phyloP scores from a whole-genome alignment of 1,140 invertebrate species.

The Drosophila athabasca region DNA sequence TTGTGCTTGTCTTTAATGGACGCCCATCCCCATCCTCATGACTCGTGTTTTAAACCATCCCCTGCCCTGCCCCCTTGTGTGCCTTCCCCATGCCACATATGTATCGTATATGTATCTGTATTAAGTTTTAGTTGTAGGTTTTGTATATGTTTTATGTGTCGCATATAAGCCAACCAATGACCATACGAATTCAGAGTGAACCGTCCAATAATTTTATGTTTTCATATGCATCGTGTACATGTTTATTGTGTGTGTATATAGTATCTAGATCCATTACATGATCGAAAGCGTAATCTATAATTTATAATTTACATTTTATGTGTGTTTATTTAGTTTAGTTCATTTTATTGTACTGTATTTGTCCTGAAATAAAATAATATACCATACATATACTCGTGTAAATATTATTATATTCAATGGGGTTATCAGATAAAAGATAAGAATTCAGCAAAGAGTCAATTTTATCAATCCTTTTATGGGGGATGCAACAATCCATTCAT shows the following conservation, averaged over 20 bases:
- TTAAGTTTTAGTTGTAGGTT: constrained; percentile 23
- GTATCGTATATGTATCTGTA: neutral
- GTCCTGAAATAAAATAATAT: constrained; percentile 32
- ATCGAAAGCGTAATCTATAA: constrained; percentile 57
- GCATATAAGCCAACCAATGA: constrained; percentile 63
- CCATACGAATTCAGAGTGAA: constrained; percentile 78
- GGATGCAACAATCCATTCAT: too few species aligned
- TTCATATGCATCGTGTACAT: constrained; percentile 61
- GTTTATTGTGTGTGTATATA: constrained; percentile 50
- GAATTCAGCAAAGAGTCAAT: too few species aligned
- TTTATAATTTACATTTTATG: constrained; percentile 23
- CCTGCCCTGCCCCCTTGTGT: constrained; percentile 30
- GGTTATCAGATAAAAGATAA: too few species aligned
- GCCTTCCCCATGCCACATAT: constrained; percentile 20
- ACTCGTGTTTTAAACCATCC: constrained; percentile 25
- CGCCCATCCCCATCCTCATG: neutral
- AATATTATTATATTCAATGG: too few species aligned
- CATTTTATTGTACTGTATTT: constrained; percentile 26
- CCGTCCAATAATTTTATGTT: constrained; percentile 80
- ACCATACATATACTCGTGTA: neutral
- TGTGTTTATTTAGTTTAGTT: constrained; percentile 28
- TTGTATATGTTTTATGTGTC: constrained; percentile 65
- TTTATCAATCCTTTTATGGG: too few species aligned
- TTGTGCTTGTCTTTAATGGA: constrained; percentile 27
- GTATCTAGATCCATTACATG: constrained; percentile 48